Base-by-base conservation (phyloP, 2,888 invertebrate genomes). In the Reticulitermes lucifugus region DNA sequence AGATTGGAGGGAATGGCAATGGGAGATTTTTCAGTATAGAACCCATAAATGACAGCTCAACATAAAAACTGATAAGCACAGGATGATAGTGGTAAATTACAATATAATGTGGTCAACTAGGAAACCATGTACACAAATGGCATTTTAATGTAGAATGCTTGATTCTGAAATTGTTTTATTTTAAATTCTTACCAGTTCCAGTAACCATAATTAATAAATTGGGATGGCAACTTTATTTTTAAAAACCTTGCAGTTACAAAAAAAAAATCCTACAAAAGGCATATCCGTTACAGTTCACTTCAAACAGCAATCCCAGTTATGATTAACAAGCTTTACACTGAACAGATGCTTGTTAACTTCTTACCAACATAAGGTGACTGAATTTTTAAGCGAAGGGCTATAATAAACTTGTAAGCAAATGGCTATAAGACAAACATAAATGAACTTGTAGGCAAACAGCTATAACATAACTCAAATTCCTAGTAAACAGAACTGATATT, bases 181-280 rank as follows among this genome's bases (percentile, higher is more conserved):
- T 81, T 65, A 46, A 65, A 81, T 81, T 43, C 46, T 81, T 70
- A 65, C 25, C 60, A 43, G 46, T 81, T 81, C 65, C 81, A 81
- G n/a, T 81, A 81, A 65, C 35, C 35, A 35, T 81, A 46, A 77
- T 81, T 65, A 21, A 41, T 43, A 81, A 81, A 60, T 25, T 81
- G 81, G 81, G 81, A 81, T 81, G 43, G 81, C 70, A 81, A 77
- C 77, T 46, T 25, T 79, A 59, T 43, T 80, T 46, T 81, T 81
- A 43, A 65, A 81, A 81, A 43, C 70, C 81, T 65, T 65, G 29
- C 35, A 35, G 22, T 35, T 51, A 59, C 12, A 46, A 55, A 80
- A 80, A 80, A 80, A 46, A 46, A 35, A 79, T 22, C 25, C 81
- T 81, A 81, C 81, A 81, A 81, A 80, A 81, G 81, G 81, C 81